A percentile compares a stretch with the other conserved stretches of the same genome.
Conservation (phyloP, 1,140 invertebrate species). For the Drosophila santomea region DNA sequence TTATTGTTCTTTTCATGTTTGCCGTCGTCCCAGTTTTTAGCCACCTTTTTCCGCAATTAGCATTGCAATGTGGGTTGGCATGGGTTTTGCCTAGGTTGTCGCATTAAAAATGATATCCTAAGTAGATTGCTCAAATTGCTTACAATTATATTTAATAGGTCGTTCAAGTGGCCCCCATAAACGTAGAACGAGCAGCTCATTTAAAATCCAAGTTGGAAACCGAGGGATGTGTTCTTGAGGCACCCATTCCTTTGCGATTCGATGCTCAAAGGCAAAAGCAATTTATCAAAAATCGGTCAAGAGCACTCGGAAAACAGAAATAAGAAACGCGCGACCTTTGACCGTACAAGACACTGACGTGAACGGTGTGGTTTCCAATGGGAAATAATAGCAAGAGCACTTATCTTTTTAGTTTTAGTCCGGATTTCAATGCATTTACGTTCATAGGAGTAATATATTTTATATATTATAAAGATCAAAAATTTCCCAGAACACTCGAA, state of each 20-base stretch:
- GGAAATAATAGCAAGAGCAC: slow-evolving; percentile 10
- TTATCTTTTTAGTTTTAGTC: background rate
- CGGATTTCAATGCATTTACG: background rate
- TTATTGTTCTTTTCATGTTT: slow-evolving; percentile 35
- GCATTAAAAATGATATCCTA: slow-evolving; percentile 80
- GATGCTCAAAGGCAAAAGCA: slow-evolving; percentile 34
- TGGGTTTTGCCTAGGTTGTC: slow-evolving; percentile 10
- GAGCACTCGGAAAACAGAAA: slow-evolving; percentile 24
- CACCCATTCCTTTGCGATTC: slow-evolving; percentile 3
- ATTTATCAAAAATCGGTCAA: slow-evolving; percentile 62
- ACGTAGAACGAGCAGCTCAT: slow-evolving; percentile 17
- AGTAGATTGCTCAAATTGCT: slow-evolving; percentile 79
- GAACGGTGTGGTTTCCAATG: background rate
- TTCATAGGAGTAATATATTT: no score
- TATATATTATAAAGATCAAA: no score
- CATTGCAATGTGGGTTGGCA: slow-evolving; percentile 33
- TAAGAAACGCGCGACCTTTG: slow-evolving; percentile 29
- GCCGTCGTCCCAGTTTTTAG: slow-evolving; percentile 22
- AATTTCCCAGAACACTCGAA: no score
- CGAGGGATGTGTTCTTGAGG: slow-evolving; percentile 19
- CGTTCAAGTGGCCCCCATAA: slow-evolving; percentile 60
- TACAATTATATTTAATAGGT: slow-evolving; percentile 78
- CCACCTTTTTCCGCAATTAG: slow-evolving; percentile 58
- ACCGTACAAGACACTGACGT: slow-evolving; percentile 11
- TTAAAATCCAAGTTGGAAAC: slow-evolving; percentile 13